These are phyloP conservation scores for Timema cristinae DNA, from an alignment of 2,888 invertebrate species.

Conservation along the genomic window DNA sequence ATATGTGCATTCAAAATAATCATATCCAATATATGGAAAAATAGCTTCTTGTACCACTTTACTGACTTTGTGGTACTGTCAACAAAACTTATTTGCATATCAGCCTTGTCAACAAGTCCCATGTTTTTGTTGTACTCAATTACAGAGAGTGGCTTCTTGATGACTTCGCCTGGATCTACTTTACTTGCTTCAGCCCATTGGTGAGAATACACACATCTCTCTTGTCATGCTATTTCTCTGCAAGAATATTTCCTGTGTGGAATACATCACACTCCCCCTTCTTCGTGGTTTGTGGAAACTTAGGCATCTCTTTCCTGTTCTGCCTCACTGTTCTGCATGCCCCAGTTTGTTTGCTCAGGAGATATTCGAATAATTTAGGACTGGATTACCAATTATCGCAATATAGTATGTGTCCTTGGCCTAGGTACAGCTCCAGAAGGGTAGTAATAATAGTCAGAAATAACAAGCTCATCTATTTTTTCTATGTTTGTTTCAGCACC, in stretches of 20 bases:
- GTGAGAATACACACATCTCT: not conserved
- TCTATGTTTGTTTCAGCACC: not conserved
- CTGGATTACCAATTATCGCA: not conserved
- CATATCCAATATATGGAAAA: conserved; percentile 8
- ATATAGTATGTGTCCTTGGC: not conserved
- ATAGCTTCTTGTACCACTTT: conserved; percentile 8
- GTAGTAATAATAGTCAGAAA: not conserved
- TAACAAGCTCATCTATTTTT: not conserved
- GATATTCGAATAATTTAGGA: not conserved
- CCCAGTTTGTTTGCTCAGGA: not conserved
- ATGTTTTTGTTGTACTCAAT: conserved; percentile 3
- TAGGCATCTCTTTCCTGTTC: conserved; percentile 4
- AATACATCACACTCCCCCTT: not conserved
- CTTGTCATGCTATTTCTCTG: conserved; percentile 5
- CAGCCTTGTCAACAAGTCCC: conserved; percentile 2
- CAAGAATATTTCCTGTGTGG: not conserved
- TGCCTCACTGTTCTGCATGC: not conserved
- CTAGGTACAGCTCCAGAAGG: not conserved
- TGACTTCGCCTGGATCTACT: not conserved
- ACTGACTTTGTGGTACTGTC: conserved; percentile 8
- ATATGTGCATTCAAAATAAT: not conserved
- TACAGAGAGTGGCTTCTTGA: not conserved
- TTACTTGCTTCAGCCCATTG: not conserved
- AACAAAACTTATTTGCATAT: conserved; percentile 10
- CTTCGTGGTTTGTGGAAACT: not conserved